These are phyloP conservation scores for Spongilla lacustris DNA, from an alignment of 37 sponge, comb jelly and placozoan genomes.

Conservation along the genomic window DNA sequence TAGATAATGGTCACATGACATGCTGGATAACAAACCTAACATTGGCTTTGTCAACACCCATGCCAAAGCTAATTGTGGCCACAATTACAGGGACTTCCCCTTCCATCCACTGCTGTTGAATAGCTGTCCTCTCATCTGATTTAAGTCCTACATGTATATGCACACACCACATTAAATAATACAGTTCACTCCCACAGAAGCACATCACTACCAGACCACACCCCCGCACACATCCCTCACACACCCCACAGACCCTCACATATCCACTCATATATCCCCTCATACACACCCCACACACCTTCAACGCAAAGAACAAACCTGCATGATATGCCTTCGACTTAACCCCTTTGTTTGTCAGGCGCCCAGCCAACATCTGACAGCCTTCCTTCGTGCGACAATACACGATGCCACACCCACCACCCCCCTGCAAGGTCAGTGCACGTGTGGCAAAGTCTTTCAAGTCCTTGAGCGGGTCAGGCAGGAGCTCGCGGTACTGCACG, in stretches of 20 bases:
- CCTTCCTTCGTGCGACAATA: conserved; percentile 92
- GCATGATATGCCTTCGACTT: conserved; percentile 91
- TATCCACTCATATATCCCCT: background rate
- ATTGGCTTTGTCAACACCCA: conserved; percentile 97
- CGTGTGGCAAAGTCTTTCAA: conserved; percentile 51
- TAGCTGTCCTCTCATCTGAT: conserved; percentile 29
- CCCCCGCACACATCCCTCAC: background rate
- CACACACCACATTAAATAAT: background rate
- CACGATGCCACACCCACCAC: conserved; percentile 80
- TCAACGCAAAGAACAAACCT: conserved; percentile 35
- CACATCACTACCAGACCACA: background rate
- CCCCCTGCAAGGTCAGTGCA: conserved; percentile 1
- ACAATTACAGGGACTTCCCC: conserved; percentile 87
- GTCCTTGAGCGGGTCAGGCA: conserved; percentile 72
- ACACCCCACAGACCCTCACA: background rate
- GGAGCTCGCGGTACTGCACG: conserved; percentile 77
- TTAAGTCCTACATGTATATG: conserved; percentile 73
- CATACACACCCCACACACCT: background rate
- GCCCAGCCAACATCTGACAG: conserved; percentile 73
- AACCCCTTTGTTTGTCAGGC: conserved; percentile 73
- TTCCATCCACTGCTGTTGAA: conserved; percentile 87
- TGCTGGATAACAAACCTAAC: conserved; percentile 65
- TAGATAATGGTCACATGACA: background rate
- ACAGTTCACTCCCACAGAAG: background rate
- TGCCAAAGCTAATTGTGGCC: conserved; percentile 96